These are phyloP conservation scores for Drosophila ezoana DNA, from an alignment of 2,888 invertebrate genomes.

Conservation along the genomic window DNA sequence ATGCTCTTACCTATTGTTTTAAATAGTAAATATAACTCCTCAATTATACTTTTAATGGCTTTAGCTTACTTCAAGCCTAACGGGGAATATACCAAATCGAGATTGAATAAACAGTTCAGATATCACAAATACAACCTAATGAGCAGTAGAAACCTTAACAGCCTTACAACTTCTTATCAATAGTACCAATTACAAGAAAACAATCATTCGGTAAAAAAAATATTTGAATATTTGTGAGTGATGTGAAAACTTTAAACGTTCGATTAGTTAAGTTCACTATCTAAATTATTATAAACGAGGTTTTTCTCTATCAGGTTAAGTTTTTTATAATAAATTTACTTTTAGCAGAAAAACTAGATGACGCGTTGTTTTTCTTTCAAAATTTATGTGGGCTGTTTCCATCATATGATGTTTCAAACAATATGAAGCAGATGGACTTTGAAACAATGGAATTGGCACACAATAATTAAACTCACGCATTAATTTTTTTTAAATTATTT, in stretches of 20 bases:
- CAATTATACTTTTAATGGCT: conserved; percentile 28
- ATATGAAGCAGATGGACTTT: no score
- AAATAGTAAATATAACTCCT: conserved; percentile 16
- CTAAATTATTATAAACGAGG: no score
- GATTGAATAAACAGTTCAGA: conserved; percentile 40
- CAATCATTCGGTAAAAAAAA: conserved; percentile 35
- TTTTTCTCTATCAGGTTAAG: no score
- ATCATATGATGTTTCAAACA: no score
- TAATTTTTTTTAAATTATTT: no score
- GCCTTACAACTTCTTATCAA: conserved; percentile 77
- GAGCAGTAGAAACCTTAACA: conserved; percentile 58
- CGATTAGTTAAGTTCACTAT: not conserved
- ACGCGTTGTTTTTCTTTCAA: no score
- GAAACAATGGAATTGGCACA: no score
- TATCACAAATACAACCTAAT: conserved; percentile 61
- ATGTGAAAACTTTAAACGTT: not conserved
- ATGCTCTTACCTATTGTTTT: conserved; percentile 15
- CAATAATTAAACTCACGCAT: no score
- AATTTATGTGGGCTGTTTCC: no score
- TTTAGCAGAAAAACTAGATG: no score
- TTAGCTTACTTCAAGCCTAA: conserved; percentile 31
- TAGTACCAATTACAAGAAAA: conserved; percentile 63
- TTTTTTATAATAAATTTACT: no score
- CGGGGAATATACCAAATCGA: conserved; percentile 39
- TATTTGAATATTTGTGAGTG: not conserved